Evolutionary conservation across 35 echinoderm and acorn worm genomes (phyloP), one percentile per base, ranked within the genome.

Genomic region (Heliocidaris tuberculata): DNA sequence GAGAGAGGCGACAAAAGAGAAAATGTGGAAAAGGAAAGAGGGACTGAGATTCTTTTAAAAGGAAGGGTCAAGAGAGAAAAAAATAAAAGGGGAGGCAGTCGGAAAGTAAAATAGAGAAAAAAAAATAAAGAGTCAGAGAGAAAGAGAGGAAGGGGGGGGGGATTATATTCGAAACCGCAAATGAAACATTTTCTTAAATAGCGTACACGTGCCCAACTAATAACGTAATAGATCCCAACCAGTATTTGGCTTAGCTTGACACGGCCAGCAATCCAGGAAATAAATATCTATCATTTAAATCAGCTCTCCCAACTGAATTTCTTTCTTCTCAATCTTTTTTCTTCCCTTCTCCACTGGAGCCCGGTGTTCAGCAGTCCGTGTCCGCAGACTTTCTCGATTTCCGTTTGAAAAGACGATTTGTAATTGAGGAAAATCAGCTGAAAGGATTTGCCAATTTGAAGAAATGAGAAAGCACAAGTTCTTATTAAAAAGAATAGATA

Each of bases 211-310:
- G 65, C 65, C 65, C 21, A 19, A 19, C 65, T 78, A 78, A 78
- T 78, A 78, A 78, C 19, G 65, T 19, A 78, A 78, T 78, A 78
- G 15, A 78, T 78, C 17, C 65, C 65, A 78, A 78, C 15, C 65
- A 78, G 65, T n/a, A 78, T n/a, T 7, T 27, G 65, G 65, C 21
- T 78, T n/a, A 24, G 27, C 27, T 78, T n/a, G 65, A 78, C 65
- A 78, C 65, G 6, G 65, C 19, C 21, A 78, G 21, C 65, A n/a
- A 24, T 21, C 65, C 19, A 78, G 65, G 65, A 78, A 78, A 78
- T 78, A 78, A n/a, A 78, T n/a, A 78, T 78, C 65, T 78, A 78
- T 78, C 65, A 78, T 78, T 78, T 78, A 78, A 78, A 78, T 78
- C 65, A 24, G 65, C 65, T 27, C 65, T 78, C 65, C 19, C 65